These are phyloP conservation scores for Drosophila algonquin DNA, from an alignment of 2,888 invertebrate species.

Conservation along the genomic window DNA sequence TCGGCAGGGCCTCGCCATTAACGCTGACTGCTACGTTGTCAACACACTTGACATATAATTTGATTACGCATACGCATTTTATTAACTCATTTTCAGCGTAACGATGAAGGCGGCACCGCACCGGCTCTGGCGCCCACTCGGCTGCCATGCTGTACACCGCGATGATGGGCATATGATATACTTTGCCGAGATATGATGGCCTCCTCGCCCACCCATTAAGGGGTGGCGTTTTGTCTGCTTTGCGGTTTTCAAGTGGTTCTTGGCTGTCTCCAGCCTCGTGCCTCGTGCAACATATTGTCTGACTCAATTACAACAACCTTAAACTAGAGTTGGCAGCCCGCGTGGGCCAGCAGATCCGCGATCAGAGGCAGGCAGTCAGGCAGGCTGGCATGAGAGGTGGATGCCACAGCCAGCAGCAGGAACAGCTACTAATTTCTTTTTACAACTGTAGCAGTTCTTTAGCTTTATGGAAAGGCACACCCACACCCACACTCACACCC, in stretches of 20 bases:
- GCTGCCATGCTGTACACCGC: constrained; percentile 14
- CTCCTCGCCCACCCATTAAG: constrained; percentile 58
- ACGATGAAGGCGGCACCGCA: constrained; percentile 41
- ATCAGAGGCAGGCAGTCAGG: background rate
- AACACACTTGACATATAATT: constrained; percentile 81
- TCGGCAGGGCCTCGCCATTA: constrained; percentile 59
- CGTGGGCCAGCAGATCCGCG: background rate
- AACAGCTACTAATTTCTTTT: constrained; percentile 74
- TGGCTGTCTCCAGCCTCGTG: too few relatives aligned
- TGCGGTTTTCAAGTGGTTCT: constrained; percentile 49
- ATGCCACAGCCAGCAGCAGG: constrained; percentile 20
- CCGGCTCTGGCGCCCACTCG: constrained; percentile 7
- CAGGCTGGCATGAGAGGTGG: background rate
- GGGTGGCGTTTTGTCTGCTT: constrained; percentile 54
- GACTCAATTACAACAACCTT: constrained; percentile 50
- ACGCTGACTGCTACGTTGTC: constrained; percentile 78
- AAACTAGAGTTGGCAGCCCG: constrained; percentile 1
- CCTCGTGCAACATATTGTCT: constrained; percentile 37
- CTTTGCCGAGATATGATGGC: too few relatives aligned
- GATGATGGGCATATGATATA: constrained; percentile 74
- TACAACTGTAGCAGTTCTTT: constrained; percentile 74
- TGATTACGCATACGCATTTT: constrained; percentile 79
- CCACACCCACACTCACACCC: constrained; percentile 18
- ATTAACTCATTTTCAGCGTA: constrained; percentile 76
- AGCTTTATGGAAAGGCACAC: constrained; percentile 60